Evolutionary conservation across 2,888 invertebrate genomes (phyloP), one percentile per base, ranked within the genome.

Genomic region (Pyralis farinalis): DNA sequence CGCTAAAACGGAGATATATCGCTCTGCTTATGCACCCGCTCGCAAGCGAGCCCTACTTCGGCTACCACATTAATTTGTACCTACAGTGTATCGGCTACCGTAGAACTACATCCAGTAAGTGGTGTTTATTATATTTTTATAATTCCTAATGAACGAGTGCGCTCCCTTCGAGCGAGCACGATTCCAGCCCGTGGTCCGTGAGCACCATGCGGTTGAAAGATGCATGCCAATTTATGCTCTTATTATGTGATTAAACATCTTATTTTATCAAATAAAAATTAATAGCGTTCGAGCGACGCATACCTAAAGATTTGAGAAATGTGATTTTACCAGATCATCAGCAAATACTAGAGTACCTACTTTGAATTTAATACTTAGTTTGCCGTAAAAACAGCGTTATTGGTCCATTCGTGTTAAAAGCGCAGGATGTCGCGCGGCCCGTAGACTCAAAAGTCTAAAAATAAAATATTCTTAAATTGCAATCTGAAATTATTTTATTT

Each of bases 51-150:
- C 59, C 46, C 21, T 44, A 47, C 33, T 49, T 40, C 44, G 44
- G 37, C 47, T 55, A 68, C 61, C 70, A 70, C 70, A 63, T 66
- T 71, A 77, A 80, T 76, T 75, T 71, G 63, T 60, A 49, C 51
- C 44, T 38, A 42, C 42, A 53, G 54, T 48, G 62, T 61, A 67
- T 64, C 69, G 55, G 70, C 75, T 75, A 72, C 75, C 61, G 76
- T 60, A 45, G 43, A 47, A 59, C 63, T 42, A 42, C 48, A 28
- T 12, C 12, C 31, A 39, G 25, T 39, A 53, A 40, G 37, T 43
- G 51, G 56, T 59, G 56, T 67, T 64, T 75, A 73, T 76, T 72
- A 75, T 78, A 79, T 79, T 77, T 74, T 79, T 79, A 77, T 79
- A 79, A 79, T 78, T 74, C 76, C 60, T 79, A 81, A 82, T 81